Percentiles rank a stretch among this genome's conserved stretches.
These are phyloP conservation scores for Leptogaster cylindrica DNA, from an alignment of 2,888 invertebrate species.

Conservation along the genomic window DNA sequence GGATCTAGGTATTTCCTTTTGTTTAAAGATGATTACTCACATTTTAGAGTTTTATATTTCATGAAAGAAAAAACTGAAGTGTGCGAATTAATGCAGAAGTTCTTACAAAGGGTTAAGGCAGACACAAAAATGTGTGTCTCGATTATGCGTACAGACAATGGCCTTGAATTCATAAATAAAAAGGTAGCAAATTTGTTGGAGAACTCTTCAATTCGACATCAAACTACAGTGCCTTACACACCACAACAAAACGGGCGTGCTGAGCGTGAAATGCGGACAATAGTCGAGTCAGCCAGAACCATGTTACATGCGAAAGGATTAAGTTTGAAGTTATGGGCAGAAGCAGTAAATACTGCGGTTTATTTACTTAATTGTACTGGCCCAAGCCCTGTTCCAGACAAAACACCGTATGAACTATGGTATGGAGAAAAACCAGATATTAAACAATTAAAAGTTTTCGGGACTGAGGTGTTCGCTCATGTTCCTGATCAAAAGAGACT, in stretches of 20 bases:
- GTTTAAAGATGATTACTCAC: too few relatives aligned
- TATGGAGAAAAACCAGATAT: constrained; percentile 22
- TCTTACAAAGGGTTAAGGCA: constrained; percentile 38
- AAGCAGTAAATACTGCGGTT: constrained; percentile 50
- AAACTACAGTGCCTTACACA: constrained; percentile 52
- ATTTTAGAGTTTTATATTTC: too few relatives aligned
- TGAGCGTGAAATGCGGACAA: constrained; percentile 54
- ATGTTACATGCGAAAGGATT: constrained; percentile 49
- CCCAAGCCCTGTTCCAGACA: constrained; percentile 7
- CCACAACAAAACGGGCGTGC: constrained; percentile 57
- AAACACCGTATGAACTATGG: constrained; percentile 57
- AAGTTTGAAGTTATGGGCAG: constrained; percentile 49
- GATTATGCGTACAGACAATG: constrained; percentile 45
- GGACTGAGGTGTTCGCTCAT: constrained; percentile 51
- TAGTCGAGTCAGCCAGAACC: constrained; percentile 53
- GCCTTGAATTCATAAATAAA: constrained; percentile 51
- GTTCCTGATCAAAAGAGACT: constrained; percentile 54
- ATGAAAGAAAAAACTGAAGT: too few relatives aligned
- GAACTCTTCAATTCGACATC: constrained; percentile 50
- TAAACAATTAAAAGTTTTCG: constrained; percentile 53
- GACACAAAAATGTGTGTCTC: not conserved
- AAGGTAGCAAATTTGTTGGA: constrained; percentile 48
- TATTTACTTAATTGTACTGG: constrained; percentile 40
- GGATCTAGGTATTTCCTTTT: constrained; percentile 48
- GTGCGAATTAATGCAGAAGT: not conserved